Percentiles rank a stretch among this genome's conserved stretches.
Conservation (phyloP, 2,113 vertebrate genomes). For the Paralichthys olivaceus region DNA sequence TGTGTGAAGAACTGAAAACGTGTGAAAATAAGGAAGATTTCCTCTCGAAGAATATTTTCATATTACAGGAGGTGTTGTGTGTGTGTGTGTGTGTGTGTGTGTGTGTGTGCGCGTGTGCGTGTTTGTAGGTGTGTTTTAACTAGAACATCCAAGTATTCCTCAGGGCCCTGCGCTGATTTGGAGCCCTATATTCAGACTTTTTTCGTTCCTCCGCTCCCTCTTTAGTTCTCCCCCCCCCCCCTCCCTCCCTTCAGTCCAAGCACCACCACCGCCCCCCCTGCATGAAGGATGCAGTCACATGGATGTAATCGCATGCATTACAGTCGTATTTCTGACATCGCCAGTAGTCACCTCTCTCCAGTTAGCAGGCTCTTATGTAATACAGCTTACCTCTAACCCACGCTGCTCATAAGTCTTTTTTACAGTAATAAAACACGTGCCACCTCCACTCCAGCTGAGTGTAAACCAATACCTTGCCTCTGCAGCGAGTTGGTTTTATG, state of each 20-base stretch:
- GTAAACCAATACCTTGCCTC: not conserved
- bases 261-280: not conserved
- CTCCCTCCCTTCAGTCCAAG: not conserved
- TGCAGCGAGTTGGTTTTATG: not conserved
- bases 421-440: conserved; percentile 22
- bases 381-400: conserved; percentile 47
- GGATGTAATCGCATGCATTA: conserved; percentile 38
- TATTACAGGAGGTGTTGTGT: conserved; percentile 29
- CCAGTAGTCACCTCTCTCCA: conserved; percentile 47
- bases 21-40: conserved; percentile 26
- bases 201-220: conserved; percentile 40
- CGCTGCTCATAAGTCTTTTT: conserved; percentile 19
- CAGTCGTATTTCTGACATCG: conserved; percentile 52
- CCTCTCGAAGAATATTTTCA: conserved; percentile 32
- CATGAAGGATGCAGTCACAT: conserved; percentile 36
- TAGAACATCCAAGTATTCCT: conserved; percentile 73
- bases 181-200: conserved; percentile 76
- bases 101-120: conserved; percentile 30
- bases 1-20: not conserved
- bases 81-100: no score
- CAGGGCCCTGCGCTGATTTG: conserved; percentile 76
- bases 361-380: conserved; percentile 55
- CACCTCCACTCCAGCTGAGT: conserved; percentile 16
- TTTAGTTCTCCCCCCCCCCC: conserved; percentile 2
- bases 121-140: conserved; percentile 57